Evolutionary conservation across 2,888 invertebrate genomes (phyloP).

Genomic region (Bellardia pandia): DNA sequence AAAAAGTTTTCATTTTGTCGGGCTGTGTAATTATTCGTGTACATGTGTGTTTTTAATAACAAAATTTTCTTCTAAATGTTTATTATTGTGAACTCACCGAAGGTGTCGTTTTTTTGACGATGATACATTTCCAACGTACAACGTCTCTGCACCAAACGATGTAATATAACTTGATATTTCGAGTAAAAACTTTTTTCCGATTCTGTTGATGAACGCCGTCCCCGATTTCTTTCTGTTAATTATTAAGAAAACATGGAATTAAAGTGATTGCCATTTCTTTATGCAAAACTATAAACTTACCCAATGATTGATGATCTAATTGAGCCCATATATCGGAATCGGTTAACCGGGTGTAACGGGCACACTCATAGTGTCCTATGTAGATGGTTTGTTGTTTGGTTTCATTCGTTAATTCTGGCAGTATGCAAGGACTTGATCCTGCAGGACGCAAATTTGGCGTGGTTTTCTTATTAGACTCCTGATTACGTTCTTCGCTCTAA

Average conservation of each 20-base stretch:
- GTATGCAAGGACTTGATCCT: slow-evolving; percentile 88
- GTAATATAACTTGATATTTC: slow-evolving; percentile 93
- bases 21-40: neutral
- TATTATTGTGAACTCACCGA: slow-evolving; percentile 87
- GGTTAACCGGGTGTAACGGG: slow-evolving; percentile 91
- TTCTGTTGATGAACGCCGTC: slow-evolving; percentile 88
- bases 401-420: slow-evolving; percentile 84
- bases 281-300: slow-evolving; percentile 73
- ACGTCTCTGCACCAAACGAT: slow-evolving; percentile 94
- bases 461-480: slow-evolving; percentile 87
- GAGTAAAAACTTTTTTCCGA: slow-evolving; percentile 94
- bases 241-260: neutral
- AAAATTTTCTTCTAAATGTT: slow-evolving; percentile 67
- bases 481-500: slow-evolving; percentile 89
- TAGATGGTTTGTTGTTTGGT: slow-evolving; percentile 87
- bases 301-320: slow-evolving; percentile 83
- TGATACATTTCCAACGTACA: slow-evolving; percentile 96
- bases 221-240: slow-evolving; percentile 81
- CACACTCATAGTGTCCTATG: slow-evolving; percentile 89
- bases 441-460: slow-evolving; percentile 89
- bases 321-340: slow-evolving; percentile 89
- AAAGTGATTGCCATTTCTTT: neutral
- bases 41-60: neutral
- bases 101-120: slow-evolving; percentile 91
- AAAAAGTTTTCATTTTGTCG: too few relatives aligned